phyloP scores from a whole-genome alignment of 2,888 invertebrate species.

The Rhabditoides inermis region DNA sequence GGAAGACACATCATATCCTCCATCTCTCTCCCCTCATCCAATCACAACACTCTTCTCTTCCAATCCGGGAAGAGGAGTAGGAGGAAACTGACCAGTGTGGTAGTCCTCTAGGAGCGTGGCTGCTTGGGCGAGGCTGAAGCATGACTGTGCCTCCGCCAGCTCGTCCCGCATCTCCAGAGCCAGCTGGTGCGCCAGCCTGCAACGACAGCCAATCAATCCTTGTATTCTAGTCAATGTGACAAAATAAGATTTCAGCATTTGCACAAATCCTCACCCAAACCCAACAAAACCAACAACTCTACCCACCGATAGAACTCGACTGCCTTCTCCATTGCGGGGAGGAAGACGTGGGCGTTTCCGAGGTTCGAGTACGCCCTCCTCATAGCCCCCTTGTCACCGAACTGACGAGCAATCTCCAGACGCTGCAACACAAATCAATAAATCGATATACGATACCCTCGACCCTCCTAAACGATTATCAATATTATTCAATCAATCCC shows the following conservation, averaged over 20 bases:
- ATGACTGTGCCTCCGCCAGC: slow-evolving; percentile 91
- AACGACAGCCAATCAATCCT: neutral
- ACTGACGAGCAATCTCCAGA: slow-evolving; percentile 79
- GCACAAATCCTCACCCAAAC: too few relatives aligned
- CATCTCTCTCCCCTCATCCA: too few relatives aligned
- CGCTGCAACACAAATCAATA: slow-evolving; percentile 60
- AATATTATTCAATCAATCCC: too few relatives aligned
- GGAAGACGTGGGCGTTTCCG: slow-evolving; percentile 87
- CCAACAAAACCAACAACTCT: too few relatives aligned
- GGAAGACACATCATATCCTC: too few relatives aligned
- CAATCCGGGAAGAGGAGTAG: too few relatives aligned
- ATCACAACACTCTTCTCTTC: too few relatives aligned
- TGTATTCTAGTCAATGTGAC: neutral
- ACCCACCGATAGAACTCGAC: slow-evolving; percentile 14
- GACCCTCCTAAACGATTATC: too few relatives aligned
- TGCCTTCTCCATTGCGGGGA: slow-evolving; percentile 71
- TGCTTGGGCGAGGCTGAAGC: slow-evolving; percentile 91
- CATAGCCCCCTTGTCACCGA: slow-evolving; percentile 85
- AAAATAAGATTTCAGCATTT: neutral
- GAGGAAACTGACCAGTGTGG: slow-evolving; percentile 58
- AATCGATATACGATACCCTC: too few relatives aligned
- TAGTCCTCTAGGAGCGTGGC: slow-evolving; percentile 86
- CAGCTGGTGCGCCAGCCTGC: slow-evolving; percentile 72
- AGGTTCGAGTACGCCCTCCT: slow-evolving; percentile 94
- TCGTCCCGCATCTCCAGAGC: slow-evolving; percentile 84